These are phyloP conservation scores for Teleiodes luculella DNA, from an alignment of 2,888 invertebrate species.

Conservation along the genomic window DNA sequence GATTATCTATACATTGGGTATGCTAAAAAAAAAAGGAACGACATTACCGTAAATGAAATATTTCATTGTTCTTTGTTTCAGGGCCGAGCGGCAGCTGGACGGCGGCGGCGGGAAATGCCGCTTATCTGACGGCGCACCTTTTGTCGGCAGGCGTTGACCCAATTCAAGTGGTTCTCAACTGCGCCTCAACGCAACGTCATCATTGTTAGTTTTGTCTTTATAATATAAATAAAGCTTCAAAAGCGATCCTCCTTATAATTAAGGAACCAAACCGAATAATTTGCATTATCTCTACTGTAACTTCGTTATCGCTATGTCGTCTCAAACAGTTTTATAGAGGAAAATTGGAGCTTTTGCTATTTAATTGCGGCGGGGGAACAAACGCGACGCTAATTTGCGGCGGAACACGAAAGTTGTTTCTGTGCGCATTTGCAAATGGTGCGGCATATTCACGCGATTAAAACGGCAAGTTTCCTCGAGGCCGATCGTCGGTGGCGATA, in stretches of 20 bases:
- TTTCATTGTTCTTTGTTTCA: constrained; percentile 71
- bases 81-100: constrained; percentile 64
- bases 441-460: constrained; percentile 68
- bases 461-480: constrained; percentile 68
- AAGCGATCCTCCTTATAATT: background rate
- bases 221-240: background rate
- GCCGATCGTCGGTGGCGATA: constrained; percentile 73
- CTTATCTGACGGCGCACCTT: constrained; percentile 75
- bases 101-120: constrained; percentile 59
- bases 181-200: constrained; percentile 57
- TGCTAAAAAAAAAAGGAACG: constrained; percentile 46
- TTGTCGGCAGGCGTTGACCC: constrained; percentile 74
- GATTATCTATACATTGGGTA: constrained; percentile 66
- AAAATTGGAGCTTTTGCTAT: constrained; percentile 34
- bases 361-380: constrained; percentile 44
- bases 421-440: constrained; percentile 63
- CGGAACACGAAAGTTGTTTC: constrained; percentile 48
- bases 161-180: constrained; percentile 65
- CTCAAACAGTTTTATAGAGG: constrained; percentile 18
- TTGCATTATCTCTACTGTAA: background rate
- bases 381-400: constrained; percentile 52
- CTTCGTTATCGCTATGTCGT: constrained; percentile 8
- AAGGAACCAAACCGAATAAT: background rate
- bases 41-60: constrained; percentile 60
- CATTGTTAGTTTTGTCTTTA: constrained; percentile 41